Evolutionary conservation across 2,113 vertebrate genomes (phyloP).

Genomic region (Hydropotes inermis): DNA sequence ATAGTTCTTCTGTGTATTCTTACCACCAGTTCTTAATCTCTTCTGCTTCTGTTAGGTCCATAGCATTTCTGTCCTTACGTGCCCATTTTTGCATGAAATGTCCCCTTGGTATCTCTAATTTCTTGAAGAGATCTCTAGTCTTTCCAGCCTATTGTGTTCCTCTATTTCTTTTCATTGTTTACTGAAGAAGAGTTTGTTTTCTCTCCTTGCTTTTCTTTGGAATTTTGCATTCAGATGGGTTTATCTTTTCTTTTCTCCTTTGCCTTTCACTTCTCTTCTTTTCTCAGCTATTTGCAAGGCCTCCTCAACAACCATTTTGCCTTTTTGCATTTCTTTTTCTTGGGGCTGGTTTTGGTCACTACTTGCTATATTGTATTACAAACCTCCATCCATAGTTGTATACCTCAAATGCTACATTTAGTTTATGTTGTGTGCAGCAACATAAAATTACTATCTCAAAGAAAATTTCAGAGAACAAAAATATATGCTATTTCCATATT

Average conservation of each 20-base stretch:
- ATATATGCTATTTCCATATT: background rate
- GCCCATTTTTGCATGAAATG: background rate
- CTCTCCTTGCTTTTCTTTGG: background rate
- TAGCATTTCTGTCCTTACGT: background rate
- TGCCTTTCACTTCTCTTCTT: background rate
- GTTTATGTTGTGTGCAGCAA: background rate
- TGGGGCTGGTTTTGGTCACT: background rate
- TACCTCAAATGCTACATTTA: background rate
- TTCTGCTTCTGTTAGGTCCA: background rate
- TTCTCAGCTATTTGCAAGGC: background rate
- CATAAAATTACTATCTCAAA: background rate
- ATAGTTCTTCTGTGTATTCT: background rate
- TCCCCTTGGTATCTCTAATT: background rate
- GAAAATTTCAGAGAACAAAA: background rate
- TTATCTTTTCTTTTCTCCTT: background rate
- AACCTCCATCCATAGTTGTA: background rate
- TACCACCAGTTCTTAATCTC: background rate
- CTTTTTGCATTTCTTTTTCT: background rate
- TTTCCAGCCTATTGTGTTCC: background rate
- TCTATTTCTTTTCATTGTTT: background rate
- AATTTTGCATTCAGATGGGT: background rate
- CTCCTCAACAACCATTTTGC: background rate
- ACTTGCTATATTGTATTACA: background rate
- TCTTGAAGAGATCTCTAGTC: background rate
- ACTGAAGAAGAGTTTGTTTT: background rate